phyloP scores from a whole-genome alignment of 2,888 invertebrate species.

The Euproctis similis region DNA sequence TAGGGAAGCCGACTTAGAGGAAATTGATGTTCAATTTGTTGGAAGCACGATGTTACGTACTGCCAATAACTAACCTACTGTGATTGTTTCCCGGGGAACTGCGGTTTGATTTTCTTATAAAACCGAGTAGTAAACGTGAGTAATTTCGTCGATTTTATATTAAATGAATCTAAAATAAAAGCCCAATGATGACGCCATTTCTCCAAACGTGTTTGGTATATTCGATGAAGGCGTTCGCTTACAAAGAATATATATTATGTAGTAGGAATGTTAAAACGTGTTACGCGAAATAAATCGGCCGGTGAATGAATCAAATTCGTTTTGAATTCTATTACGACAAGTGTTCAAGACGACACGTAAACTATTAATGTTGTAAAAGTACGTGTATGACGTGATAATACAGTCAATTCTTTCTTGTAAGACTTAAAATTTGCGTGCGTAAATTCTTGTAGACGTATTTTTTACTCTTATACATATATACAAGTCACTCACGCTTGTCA shows the following conservation, averaged over 20 bases:
- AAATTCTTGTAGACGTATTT: no score
- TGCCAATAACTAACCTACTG: constrained; percentile 4
- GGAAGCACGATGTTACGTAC: constrained; percentile 6
- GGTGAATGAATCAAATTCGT: constrained; percentile 32
- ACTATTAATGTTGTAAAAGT: constrained; percentile 10
- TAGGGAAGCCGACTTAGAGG: constrained; percentile 26
- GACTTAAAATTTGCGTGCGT: no score
- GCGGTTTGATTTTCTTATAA: neutral
- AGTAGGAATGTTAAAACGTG: no score
- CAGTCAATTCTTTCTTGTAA: no score
- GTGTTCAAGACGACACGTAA: constrained; percentile 30
- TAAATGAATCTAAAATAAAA: constrained; percentile 1
- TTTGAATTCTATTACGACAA: constrained; percentile 32
- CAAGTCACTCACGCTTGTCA: no score
- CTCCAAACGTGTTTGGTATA: constrained; percentile 2
- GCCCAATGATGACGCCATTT: neutral
- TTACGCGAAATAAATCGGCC: constrained; percentile 21
- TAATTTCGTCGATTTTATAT: constrained; percentile 1
- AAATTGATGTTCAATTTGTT: constrained; percentile 37
- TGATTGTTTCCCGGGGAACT: constrained; percentile 4
- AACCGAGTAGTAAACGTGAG: neutral
- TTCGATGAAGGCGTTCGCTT: constrained; percentile 8
- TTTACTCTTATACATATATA: no score
- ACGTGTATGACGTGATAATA: constrained; percentile 5
- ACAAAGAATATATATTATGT: constrained; percentile 7